These are phyloP conservation scores for Trichopria drosophilae DNA, from an alignment of 2,888 invertebrate genomes.

Conservation along the genomic window DNA sequence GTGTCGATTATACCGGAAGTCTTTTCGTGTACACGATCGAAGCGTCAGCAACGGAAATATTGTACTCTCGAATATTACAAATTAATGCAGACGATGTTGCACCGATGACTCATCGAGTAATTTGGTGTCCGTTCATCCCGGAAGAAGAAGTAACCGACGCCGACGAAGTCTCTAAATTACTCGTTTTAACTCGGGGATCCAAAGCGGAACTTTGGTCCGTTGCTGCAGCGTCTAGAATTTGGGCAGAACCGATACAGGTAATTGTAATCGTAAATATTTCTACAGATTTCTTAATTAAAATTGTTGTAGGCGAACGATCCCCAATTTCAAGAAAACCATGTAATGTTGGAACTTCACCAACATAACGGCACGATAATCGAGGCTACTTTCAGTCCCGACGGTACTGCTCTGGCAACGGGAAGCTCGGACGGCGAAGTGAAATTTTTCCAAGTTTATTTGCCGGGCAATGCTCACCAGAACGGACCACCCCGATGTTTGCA, in stretches of 20 bases:
- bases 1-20: constrained; percentile 83
- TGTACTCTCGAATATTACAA: constrained; percentile 66
- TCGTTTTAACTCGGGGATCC: constrained; percentile 79
- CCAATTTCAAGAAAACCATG: constrained; percentile 45
- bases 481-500: constrained; percentile 80
- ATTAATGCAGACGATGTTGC: constrained; percentile 60
- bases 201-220: constrained; percentile 62
- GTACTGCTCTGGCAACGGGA: constrained; percentile 89
- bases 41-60: constrained; percentile 57
- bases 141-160: constrained; percentile 62
- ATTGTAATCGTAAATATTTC: not conserved
- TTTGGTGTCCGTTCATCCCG: constrained; percentile 93
- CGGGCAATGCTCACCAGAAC: constrained; percentile 54
- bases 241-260: constrained; percentile 43
- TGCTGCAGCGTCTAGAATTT: constrained; percentile 45
- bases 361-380: constrained; percentile 73
- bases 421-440: constrained; percentile 86
- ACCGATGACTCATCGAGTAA: constrained; percentile 70
- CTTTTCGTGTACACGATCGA: constrained; percentile 81
- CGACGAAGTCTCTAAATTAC: constrained; percentile 74
- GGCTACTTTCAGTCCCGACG: constrained; percentile 91
- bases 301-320: constrained; percentile 46
- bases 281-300: constrained; percentile 16
- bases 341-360: constrained; percentile 63
- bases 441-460: constrained; percentile 86